Conservation (phyloP, 2,888 invertebrate genomes). For the Eupithecia subfuscata region DNA sequence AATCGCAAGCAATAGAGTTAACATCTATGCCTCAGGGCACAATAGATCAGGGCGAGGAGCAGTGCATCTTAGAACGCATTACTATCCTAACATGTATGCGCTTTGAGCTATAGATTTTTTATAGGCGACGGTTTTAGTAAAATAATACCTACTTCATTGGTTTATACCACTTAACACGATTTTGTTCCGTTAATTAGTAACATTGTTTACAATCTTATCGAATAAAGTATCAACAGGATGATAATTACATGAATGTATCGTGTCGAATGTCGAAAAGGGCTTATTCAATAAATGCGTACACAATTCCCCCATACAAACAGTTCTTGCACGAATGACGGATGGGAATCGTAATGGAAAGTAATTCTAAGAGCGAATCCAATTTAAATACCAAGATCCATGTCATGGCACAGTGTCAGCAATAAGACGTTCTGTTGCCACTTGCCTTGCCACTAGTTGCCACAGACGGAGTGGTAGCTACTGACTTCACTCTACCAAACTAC, state of each 20-base stretch:
- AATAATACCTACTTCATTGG: too few relatives aligned
- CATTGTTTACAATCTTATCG: too few relatives aligned
- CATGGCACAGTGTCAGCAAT: not conserved
- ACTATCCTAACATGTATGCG: too few relatives aligned
- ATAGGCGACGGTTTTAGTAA: too few relatives aligned
- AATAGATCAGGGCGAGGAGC: too few relatives aligned
- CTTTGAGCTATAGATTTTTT: too few relatives aligned
- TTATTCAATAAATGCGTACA: constrained; percentile 19
- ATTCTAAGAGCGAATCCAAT: constrained; percentile 38
- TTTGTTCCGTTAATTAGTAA: too few relatives aligned
- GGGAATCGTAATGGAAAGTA: constrained; percentile 41
- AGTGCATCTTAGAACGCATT: too few relatives aligned
- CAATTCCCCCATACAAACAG: constrained; percentile 36
- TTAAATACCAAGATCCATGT: constrained; percentile 13
- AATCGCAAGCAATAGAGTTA: not conserved
- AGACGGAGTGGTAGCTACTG: too few relatives aligned
- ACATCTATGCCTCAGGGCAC: too few relatives aligned
- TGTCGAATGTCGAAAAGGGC: not conserved
- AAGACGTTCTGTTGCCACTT: not conserved
- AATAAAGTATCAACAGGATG: not conserved
- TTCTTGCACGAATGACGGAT: constrained; percentile 32
- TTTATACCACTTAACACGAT: too few relatives aligned
- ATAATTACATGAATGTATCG: not conserved
- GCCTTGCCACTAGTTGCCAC: too few relatives aligned
- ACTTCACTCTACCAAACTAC: not conserved